Evolutionary conservation across 2,888 invertebrate genomes (phyloP).

Genomic region (Craniophora ligustri): DNA sequence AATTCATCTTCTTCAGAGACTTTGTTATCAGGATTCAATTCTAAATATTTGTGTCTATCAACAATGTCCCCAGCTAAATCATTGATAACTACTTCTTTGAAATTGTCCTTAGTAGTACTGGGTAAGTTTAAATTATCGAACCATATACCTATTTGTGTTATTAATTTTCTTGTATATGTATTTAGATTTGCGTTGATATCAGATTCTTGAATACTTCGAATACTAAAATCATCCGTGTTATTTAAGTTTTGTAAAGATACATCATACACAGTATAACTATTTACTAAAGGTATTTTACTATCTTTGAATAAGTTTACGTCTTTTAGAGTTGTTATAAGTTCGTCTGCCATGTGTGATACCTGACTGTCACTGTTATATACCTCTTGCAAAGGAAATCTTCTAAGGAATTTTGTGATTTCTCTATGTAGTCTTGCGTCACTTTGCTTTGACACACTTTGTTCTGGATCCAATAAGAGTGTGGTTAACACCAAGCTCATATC

Average conservation of each 20-base stretch:
- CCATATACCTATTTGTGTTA: constrained; percentile 72
- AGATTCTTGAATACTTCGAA: constrained; percentile 32
- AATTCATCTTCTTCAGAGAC: constrained; percentile 63
- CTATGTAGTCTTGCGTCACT: constrained; percentile 7
- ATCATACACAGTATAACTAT: constrained; percentile 20
- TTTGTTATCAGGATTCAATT: constrained; percentile 59
- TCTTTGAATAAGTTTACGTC: neutral
- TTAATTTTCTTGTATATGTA: constrained; percentile 58
- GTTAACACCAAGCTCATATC: constrained; percentile 28
- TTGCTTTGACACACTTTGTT: neutral
- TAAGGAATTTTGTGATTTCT: constrained; percentile 30
- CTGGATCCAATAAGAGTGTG: constrained; percentile 8
- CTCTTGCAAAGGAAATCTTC: constrained; percentile 16
- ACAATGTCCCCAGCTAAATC: constrained; percentile 75
- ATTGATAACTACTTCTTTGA: constrained; percentile 60
- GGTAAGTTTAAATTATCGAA: constrained; percentile 57
- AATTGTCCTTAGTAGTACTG: constrained; percentile 39
- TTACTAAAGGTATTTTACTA: neutral
- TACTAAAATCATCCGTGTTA: constrained; percentile 31
- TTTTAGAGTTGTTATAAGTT: constrained; percentile 23
- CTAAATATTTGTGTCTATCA: constrained; percentile 72
- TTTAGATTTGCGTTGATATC: constrained; percentile 54
- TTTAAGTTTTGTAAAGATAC: constrained; percentile 17
- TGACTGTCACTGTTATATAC: constrained; percentile 18
- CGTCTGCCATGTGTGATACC: constrained; percentile 18